Percentiles rank a stretch among this genome's conserved stretches.
These are phyloP conservation scores for Hirudo medicinalis DNA, from an alignment of 1,140 invertebrate species.

Conservation along the genomic window DNA sequence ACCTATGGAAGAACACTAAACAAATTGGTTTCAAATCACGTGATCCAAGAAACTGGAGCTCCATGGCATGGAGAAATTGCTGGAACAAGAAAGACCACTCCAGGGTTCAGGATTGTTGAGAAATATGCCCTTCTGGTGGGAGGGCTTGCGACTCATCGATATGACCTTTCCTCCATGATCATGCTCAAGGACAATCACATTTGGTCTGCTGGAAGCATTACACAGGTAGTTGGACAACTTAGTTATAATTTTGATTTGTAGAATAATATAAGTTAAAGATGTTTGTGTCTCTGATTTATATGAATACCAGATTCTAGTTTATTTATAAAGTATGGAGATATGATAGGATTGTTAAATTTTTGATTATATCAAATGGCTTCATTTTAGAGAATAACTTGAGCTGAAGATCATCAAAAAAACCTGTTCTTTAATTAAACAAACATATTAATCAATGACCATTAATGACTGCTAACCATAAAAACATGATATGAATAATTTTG, in stretches of 20 bases:
- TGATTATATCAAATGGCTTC: too few relatives aligned
- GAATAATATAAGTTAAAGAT: slow-evolving; percentile 1
- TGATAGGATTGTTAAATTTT: too few relatives aligned
- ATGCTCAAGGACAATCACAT: slow-evolving; percentile 47
- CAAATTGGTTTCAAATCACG: slow-evolving; percentile 2
- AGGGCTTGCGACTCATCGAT: slow-evolving; percentile 41
- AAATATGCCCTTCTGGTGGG: slow-evolving; percentile 44
- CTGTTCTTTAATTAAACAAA: too few relatives aligned
- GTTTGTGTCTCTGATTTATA: too few relatives aligned
- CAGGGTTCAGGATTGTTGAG: slow-evolving; percentile 44
- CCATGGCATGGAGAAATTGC: slow-evolving; percentile 40
- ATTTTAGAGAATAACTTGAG: too few relatives aligned
- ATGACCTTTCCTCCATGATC: slow-evolving; percentile 43
- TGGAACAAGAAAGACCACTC: slow-evolving; percentile 44
- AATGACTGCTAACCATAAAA: too few relatives aligned
- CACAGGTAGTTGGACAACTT: slow-evolving; percentile 30
- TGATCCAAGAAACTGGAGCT: slow-evolving; percentile 22
- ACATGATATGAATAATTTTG: too few relatives aligned
- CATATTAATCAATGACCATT: too few relatives aligned
- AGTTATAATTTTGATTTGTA: neutral
- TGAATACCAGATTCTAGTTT: too few relatives aligned
- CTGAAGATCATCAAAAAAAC: too few relatives aligned
- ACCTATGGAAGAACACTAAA: slow-evolving; percentile 33
- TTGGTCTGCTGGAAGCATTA: slow-evolving; percentile 39
- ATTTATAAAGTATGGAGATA: too few relatives aligned